Evolutionary conservation across 2,113 vertebrate species (phyloP), one percentile per base, ranked within the genome.

Genomic region (Callithrix jacchus): DNA sequence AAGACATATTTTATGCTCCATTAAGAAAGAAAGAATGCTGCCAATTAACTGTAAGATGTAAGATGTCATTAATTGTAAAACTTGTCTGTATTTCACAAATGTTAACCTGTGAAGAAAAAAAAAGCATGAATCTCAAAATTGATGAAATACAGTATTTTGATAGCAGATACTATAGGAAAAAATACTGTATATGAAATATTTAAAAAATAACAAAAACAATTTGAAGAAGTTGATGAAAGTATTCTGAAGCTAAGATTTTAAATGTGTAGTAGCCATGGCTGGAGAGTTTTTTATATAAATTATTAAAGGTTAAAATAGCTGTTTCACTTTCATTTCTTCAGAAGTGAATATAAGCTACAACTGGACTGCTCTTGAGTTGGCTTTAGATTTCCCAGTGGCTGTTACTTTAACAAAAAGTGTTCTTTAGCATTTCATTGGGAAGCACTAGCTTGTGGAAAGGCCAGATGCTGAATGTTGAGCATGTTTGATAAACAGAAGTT

Each of bases 391-490:
- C 40, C 68, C 40, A 58, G 58, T 71, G 70, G 56, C 49, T 68
- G 7, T 91, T 97, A 77, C 37, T 88, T 95, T 54, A 95, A 58
- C 42, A 76, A 56, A 79, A 91, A 73, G 21, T 87, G 27, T 82
- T 93, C 42, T 82, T 92, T 77, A 84, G n/a, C 12, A 17, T 81
- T 8, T 9, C 18, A 49, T 27, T 61, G 40, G 66, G 86, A 81
- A 35, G 88, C 81, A 79, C 23, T 47, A 45, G 82, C 87, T 64
- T 85, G 32, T 86, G 73, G 79, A 85, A 88, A 96, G 82, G 37
- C 94, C 86, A 94, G 71, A 89, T 96, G 92, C 88, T 82, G 74
- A 96, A 52, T 76, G 61, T 80, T 64, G 80, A 95, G 49, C 20
- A 5, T 49, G 54, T 61, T 91, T 61, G 70, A 66, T 93, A 83